Conservation (phyloP, 1,140 invertebrate species). For the Drosophila prosaltans region DNA sequence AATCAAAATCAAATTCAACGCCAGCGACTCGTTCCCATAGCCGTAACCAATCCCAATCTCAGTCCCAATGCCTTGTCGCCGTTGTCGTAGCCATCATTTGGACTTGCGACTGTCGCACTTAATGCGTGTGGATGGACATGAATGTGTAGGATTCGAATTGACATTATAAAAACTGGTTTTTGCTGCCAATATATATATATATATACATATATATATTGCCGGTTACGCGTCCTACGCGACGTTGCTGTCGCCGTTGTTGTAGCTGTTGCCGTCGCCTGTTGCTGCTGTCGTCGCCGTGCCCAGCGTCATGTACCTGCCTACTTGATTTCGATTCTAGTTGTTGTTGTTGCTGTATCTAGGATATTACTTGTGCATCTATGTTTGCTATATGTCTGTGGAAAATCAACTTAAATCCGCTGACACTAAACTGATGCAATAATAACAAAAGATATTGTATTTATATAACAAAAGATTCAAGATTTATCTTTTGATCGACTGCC, state of each 20-base stretch:
- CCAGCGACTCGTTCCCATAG: slow-evolving; percentile 55
- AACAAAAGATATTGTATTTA: slow-evolving; percentile 41
- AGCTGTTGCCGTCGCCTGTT: slow-evolving; percentile 13
- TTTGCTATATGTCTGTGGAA: slow-evolving; percentile 1
- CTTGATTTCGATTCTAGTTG: slow-evolving; percentile 52
- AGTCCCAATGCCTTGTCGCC: slow-evolving; percentile 29
- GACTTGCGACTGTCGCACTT: slow-evolving; percentile 80
- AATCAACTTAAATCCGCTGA: slow-evolving; percentile 25
- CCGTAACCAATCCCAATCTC: slow-evolving; percentile 26
- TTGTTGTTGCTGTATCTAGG: slow-evolving; percentile 55
- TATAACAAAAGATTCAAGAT: slow-evolving; percentile 27
- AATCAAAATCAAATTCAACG: slow-evolving; percentile 82
- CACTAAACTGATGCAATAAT: slow-evolving; percentile 41
- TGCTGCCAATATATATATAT: slow-evolving; percentile 62
- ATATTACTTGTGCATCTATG: slow-evolving; percentile 47
- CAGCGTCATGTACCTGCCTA: slow-evolving; percentile 66
- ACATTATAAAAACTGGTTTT: slow-evolving; percentile 79
- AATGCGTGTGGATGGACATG: slow-evolving; percentile 80
- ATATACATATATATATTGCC: slow-evolving; percentile 32
- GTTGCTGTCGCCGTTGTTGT: slow-evolving; percentile 17
- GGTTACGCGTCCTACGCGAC: slow-evolving; percentile 54
- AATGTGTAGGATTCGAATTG: slow-evolving; percentile 80
- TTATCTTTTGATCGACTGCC: neutral
- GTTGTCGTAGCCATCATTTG: slow-evolving; percentile 68
- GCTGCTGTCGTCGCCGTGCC: slow-evolving; percentile 1